Base-by-base conservation (phyloP, 2,888 invertebrate species). In the Cordilura impudica region DNA sequence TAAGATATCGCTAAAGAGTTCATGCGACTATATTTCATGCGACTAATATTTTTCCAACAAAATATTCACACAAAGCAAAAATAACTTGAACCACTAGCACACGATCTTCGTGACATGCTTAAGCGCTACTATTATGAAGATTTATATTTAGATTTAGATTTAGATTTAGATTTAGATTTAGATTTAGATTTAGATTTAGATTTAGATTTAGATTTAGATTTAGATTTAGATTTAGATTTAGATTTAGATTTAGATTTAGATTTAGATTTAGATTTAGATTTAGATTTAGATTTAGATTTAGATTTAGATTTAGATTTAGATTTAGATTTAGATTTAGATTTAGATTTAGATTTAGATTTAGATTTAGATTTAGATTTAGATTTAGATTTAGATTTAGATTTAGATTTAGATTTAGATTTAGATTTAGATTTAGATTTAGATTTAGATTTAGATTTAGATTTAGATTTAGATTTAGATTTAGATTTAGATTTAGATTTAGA, bases 401-500 rank as follows among this genome's bases (percentile, higher is more conserved):
- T 43, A 23, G 67, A 49, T 3, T 65, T 12, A 7, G 31, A 29
- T 7, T 53, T 53, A 19, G 53, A 19, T 12, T 53, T 53, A 19
- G 53, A 19, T 7, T 53, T 53, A 19, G 53, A 19, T 7, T 18
- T 31, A 10, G 31, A 31, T 10, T 4, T 14, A 8, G 49, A 53
- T 1, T 8, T 51, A 10, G 10, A 45, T 3, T 63, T 14, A 2
- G 35, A 49, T 3, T 66, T 21, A 8, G 35, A 29, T n/a, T 31
- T n/a, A 16, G 51, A 39, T 10, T 35, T 19, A 26, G 45, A 31
- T n/a, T 56, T 23, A 1, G 67, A 19, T 10, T 43, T 51, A 3
- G 56, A 51, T 12, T 67, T 54, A 39, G 29, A 21, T 10, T 49
- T 31, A 23, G 65, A 47, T 5, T 65, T 51, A 49, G 65, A 23